A percentile compares a stretch with the other conserved stretches of the same genome.
Evolutionary conservation across 2,888 invertebrate species (phyloP).

Genomic region (Dryomyza anilis): DNA sequence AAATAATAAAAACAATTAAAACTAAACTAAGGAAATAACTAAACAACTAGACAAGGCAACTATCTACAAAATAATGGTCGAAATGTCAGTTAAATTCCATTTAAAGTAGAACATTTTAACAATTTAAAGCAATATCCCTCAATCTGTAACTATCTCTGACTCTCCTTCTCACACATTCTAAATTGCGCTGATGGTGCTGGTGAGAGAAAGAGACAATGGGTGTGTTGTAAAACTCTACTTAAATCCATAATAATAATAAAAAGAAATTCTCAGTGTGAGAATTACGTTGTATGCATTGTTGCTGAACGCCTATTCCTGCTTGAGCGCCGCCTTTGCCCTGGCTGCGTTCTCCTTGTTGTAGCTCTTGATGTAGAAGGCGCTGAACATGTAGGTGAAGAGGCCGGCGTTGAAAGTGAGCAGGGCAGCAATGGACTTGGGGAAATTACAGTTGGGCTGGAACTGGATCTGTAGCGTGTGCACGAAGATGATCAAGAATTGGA

Average conservation of each 20-base stretch:
- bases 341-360: slow-evolving; percentile 64
- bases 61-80: neutral
- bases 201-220: too few species aligned
- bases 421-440: slow-evolving; percentile 72
- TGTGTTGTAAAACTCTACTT: too few species aligned
- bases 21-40: neutral
- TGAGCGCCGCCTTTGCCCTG: slow-evolving; percentile 41
- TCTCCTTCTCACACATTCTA: neutral
- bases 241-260: neutral
- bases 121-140: neutral
- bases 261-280: neutral
- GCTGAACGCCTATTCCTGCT: slow-evolving; percentile 45
- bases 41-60: slow-evolving; percentile 6
- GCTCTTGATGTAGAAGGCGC: slow-evolving; percentile 74
- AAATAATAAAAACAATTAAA: neutral
- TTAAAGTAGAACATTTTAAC: neutral
- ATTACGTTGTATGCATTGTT: too few species aligned
- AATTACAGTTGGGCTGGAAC: slow-evolving; percentile 72
- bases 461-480: slow-evolving; percentile 71
- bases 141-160: neutral
- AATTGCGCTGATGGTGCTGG: too few species aligned
- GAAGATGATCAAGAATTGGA: slow-evolving; percentile 78
- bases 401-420: slow-evolving; percentile 71
- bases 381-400: slow-evolving; percentile 78
- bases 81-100: too few species aligned